A percentile compares a stretch with the other conserved stretches of the same genome.
Conservation (phyloP, 2,797 vertebrate genomes). For the Sardinella longiceps region DNA sequence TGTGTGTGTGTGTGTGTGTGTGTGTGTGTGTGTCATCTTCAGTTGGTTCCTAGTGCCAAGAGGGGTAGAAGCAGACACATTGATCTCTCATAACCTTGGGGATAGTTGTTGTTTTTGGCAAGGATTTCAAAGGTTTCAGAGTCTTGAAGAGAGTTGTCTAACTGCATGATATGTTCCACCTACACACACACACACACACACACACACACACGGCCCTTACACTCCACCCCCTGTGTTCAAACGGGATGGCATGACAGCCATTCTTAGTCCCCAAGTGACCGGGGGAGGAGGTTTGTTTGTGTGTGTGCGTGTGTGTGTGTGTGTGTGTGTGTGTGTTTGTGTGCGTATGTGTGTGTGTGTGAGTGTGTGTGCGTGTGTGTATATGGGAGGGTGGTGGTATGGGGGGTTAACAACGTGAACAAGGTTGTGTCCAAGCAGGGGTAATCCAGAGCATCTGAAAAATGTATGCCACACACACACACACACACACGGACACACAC, state of each 20-base stretch:
- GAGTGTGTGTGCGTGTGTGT: neutral
- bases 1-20: no score
- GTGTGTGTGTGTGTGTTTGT: neutral
- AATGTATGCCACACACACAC: conserved; percentile 4
- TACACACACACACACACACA: neutral
- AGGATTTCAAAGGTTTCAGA: conserved; percentile 35
- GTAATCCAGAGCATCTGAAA: neutral
- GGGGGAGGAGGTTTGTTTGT: neutral
- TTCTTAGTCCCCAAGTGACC: neutral
- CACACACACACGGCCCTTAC: neutral
- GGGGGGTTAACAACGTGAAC: neutral
- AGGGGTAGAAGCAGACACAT: conserved; percentile 32
- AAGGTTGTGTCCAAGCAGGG: neutral
- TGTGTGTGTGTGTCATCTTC: no score
- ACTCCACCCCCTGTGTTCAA: neutral
- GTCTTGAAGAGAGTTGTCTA: neutral
- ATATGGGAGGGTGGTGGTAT: neutral
- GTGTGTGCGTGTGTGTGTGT: neutral
- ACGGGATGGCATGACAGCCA: neutral
- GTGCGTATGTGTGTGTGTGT: no score
- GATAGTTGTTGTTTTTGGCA: conserved; percentile 40
- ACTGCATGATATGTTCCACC: neutral
- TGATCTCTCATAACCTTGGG: conserved; percentile 30
- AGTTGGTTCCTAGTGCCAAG: neutral
- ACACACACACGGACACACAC: conserved; percentile 3